Conservation (phyloP, 2,888 invertebrate genomes). For the Xiphydria camelus region DNA sequence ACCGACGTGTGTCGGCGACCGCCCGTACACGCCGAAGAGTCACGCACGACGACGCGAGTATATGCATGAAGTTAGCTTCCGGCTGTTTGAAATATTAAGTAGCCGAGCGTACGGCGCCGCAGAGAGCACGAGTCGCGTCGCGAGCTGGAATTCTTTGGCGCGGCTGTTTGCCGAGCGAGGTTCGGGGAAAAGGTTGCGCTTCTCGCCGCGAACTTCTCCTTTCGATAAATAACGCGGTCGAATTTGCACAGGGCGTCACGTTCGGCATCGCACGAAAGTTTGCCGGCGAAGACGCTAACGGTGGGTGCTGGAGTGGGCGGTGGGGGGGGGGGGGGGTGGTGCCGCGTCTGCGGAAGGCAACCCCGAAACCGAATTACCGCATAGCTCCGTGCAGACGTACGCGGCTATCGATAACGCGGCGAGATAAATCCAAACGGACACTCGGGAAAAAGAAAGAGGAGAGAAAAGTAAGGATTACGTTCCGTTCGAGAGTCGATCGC, state of each 20-base stretch:
- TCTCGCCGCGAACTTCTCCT: slow-evolving; percentile 30
- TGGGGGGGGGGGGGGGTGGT: background rate
- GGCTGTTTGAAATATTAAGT: slow-evolving; percentile 47
- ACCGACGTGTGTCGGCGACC: too few species aligned
- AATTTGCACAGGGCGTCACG: slow-evolving; percentile 38
- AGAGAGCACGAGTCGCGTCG: too few species aligned
- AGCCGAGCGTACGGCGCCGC: slow-evolving; percentile 28
- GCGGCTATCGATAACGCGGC: too few species aligned
- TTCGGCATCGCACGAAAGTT: too few species aligned
- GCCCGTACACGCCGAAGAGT: slow-evolving; percentile 21
- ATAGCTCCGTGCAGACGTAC: too few species aligned
- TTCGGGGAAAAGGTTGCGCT: slow-evolving; percentile 20
- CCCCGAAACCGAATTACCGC: too few species aligned
- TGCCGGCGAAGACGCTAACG: too few species aligned
- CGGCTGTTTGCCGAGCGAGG: slow-evolving; percentile 2
- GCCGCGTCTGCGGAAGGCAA: too few species aligned
- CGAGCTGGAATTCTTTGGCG: slow-evolving; percentile 8
- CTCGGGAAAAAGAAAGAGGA: too few species aligned
- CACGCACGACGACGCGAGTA: slow-evolving; percentile 38
- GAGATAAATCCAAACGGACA: too few species aligned
- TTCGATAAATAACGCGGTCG: slow-evolving; percentile 51
- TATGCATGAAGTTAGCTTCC: slow-evolving; percentile 45
- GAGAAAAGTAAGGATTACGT: too few species aligned
- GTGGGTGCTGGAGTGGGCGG: background rate
- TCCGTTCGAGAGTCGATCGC: too few species aligned